Evolutionary conservation across 2,113 vertebrate genomes (phyloP), one percentile per base, ranked within the genome.

Genomic region (Halichoeres trimaculatus): DNA sequence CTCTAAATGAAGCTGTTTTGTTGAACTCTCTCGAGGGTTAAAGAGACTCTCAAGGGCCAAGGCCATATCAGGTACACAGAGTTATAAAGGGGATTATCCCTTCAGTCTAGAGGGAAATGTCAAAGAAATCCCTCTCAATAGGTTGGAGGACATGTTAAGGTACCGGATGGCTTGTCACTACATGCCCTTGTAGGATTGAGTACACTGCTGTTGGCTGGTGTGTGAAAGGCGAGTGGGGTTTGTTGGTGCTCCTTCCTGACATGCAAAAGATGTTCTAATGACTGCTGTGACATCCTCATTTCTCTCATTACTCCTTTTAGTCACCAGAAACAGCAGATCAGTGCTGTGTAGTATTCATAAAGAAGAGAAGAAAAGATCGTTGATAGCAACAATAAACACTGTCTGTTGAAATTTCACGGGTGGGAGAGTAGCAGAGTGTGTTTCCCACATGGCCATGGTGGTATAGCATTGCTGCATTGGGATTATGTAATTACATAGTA

Each of bases 51-150:
- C 19, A 13, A 89, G 84, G 71, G 70, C 69, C 67, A 13, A 16
- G 76, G 80, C 84, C 70, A 70, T 85, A 87, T 84, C 85, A 89
- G 88, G 88, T 90, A 86, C 63, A 80, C 68, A 48, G 77, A 65
- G 59, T 76, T 78, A 68, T 83, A 83, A 81, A 84, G 69, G 65
- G 87, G 88, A 92, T 92, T 90, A 89, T 89, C 78, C 80, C 68
- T 85, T 84, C 72, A 88, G 81, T 85, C 78, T 81, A 45, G 55
- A 70, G 83, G 81, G 67, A 88, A 90, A 88, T 80, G 81, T 81
- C 76, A 74, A 79, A 82, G 78, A 84, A 87, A 81, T 87, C 80
- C 65, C 53, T 65, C 73, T 83, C 60, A 66, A 66, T 66, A 40
- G 70, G 70, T 87, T 84, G 79, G 74, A 77, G 68, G 74, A 81